Percentiles rank a stretch among this genome's conserved stretches.
Conservation (phyloP, 1,140 invertebrate species). For the Radopholus similis region DNA sequence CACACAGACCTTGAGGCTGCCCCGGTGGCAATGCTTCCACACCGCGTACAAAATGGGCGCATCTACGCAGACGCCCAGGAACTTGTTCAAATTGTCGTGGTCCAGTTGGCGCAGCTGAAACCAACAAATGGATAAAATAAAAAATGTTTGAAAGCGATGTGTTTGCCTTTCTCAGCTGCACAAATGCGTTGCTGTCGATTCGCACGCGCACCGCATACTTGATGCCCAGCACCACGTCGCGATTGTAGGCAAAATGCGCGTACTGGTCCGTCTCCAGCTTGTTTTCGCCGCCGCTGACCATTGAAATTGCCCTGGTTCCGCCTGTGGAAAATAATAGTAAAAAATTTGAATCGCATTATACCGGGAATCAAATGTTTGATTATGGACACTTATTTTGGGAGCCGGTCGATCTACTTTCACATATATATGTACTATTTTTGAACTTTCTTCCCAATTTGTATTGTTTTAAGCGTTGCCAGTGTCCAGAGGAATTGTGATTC, state of each 20-base stretch:
- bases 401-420: too few relatives aligned
- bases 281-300: too few relatives aligned
- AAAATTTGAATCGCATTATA: too few relatives aligned
- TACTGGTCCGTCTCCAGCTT: slow-evolving; percentile 3
- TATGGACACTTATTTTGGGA: too few relatives aligned
- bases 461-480: too few relatives aligned
- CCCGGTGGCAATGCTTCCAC: slow-evolving; percentile 76
- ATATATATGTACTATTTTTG: too few relatives aligned
- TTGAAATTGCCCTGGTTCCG: too few relatives aligned
- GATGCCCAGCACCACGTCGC: background rate
- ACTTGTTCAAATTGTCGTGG: slow-evolving; percentile 51
- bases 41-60: slow-evolving; percentile 65
- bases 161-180: background rate
- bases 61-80: slow-evolving; percentile 43
- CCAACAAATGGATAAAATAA: background rate
- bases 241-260: slow-evolving; percentile 1
- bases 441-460: too few relatives aligned
- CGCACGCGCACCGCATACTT: background rate
- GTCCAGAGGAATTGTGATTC: too few relatives aligned
- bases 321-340: too few relatives aligned
- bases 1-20: slow-evolving; percentile 69
- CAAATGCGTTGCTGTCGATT: background rate
- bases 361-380: too few relatives aligned
- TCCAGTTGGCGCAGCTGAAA: slow-evolving; percentile 41
- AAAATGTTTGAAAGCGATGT: too few relatives aligned